A percentile compares a stretch with the other conserved stretches of the same genome.
These are phyloP conservation scores for Pseudomyrmex sp. DNA, from an alignment of 1,140 invertebrate species.

Conservation along the genomic window DNA sequence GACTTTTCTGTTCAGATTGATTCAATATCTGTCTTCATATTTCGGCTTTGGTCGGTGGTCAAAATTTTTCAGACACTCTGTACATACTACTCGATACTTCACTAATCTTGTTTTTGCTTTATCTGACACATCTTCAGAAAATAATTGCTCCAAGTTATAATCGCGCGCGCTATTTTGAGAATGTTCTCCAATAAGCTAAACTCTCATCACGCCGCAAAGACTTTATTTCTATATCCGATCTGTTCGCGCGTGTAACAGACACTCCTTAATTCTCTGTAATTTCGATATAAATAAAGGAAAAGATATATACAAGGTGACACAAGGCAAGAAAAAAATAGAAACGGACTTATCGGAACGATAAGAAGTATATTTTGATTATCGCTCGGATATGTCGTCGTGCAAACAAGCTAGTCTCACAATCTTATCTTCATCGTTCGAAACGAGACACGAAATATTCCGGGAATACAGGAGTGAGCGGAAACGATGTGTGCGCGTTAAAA, in stretches of 20 bases:
- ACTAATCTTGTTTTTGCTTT: too few relatives aligned
- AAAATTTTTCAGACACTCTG: too few relatives aligned
- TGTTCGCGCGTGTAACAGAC: not conserved
- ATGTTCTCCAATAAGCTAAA: too few relatives aligned
- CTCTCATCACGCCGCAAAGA: too few relatives aligned
- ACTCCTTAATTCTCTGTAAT: not conserved
- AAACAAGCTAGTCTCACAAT: conserved; percentile 31
- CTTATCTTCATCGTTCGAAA: conserved; percentile 28
- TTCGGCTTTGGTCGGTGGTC: too few relatives aligned
- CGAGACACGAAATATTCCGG: not conserved
- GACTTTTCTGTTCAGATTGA: too few relatives aligned
- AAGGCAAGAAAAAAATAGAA: not conserved
- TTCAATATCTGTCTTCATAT: too few relatives aligned
- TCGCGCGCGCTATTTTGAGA: not conserved
- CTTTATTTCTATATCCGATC: not conserved
- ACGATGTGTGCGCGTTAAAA: not conserved
- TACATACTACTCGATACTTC: too few relatives aligned
- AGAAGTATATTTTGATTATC: not conserved
- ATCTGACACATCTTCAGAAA: too few relatives aligned
- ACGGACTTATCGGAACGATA: conserved; percentile 7
- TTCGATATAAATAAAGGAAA: not conserved
- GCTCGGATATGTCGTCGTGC: conserved; percentile 14
- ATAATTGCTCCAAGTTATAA: not conserved
- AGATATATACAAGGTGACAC: not conserved
- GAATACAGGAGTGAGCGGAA: not conserved